A percentile compares a stretch with the other conserved stretches of the same genome.
These are phyloP conservation scores for Haliclona indistincta DNA, from an alignment of 37 sponge, comb jelly and placozoan species.

Conservation along the genomic window DNA sequence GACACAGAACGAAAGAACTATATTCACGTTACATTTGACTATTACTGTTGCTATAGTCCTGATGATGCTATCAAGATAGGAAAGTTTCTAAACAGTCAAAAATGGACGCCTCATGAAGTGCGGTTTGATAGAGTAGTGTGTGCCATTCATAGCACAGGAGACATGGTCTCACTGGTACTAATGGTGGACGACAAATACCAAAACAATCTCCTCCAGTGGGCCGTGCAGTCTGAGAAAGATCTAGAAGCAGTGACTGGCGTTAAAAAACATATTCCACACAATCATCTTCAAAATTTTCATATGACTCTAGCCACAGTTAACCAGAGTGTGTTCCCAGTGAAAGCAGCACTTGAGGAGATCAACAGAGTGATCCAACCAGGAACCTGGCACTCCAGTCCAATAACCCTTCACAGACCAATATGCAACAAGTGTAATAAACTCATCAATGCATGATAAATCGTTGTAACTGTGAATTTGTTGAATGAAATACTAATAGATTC, in stretches of 20 bases:
- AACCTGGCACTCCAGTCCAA: not conserved
- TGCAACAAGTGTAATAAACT: constrained; percentile 9
- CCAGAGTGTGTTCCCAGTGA: constrained; percentile 10
- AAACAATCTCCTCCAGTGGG: not conserved
- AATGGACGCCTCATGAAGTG: constrained; percentile 4
- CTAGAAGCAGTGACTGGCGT: constrained; percentile 7
- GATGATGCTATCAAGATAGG: constrained; percentile 15
- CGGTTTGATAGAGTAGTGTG: constrained; percentile 16
- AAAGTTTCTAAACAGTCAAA: constrained; percentile 9
- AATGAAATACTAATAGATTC: too few relatives aligned
- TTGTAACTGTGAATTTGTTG: too few relatives aligned
- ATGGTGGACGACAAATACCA: constrained; percentile 10
- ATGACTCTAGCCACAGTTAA: constrained; percentile 29
- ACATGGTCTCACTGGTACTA: constrained; percentile 12
- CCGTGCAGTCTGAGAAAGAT: constrained; percentile 1
- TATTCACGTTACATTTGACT: constrained; percentile 13
- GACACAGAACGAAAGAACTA: constrained; percentile 5
- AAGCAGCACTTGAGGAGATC: constrained; percentile 16
- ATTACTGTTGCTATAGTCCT: constrained; percentile 15
- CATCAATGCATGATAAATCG: too few relatives aligned
- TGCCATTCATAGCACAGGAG: constrained; percentile 18
- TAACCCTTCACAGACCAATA: constrained; percentile 1
- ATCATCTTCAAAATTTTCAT: constrained; percentile 4
- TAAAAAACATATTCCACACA: constrained; percentile 18
- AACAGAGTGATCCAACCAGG: constrained; percentile 13